Evolutionary conservation across 2,797 vertebrate species (phyloP).

Genomic region (Cossypha polioptera): DNA sequence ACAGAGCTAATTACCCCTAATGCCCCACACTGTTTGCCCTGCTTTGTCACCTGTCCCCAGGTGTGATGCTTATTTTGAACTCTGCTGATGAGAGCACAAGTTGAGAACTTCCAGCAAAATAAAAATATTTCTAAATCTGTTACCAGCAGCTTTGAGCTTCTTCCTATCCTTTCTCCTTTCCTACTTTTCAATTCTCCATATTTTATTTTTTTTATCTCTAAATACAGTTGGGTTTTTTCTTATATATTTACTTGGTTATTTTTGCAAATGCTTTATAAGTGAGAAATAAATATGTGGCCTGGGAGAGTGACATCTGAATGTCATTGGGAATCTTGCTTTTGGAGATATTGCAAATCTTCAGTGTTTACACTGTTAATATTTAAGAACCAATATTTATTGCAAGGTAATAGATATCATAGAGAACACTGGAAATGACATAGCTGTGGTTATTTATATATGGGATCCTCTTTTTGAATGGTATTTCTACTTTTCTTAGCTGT

Average conservation of each 20-base stretch:
- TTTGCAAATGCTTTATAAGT: not conserved
- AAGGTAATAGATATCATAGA: not conserved
- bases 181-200: not conserved
- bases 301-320: not conserved
- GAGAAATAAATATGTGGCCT: not conserved
- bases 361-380: constrained; percentile 1
- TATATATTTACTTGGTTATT: not conserved
- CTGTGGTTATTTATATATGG: not conserved
- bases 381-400: constrained; percentile 5
- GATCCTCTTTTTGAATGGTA: not conserved
- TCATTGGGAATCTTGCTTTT: not conserved
- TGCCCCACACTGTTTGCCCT: not conserved
- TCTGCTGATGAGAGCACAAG: not conserved
- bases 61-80: not conserved
- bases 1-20: not conserved
- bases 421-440: not conserved
- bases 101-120: not conserved
- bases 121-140: not conserved
- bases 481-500: not conserved
- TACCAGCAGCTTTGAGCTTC: not conserved
- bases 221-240: not conserved
- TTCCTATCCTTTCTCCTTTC: not conserved
- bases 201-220: not conserved
- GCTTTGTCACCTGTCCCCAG: not conserved
- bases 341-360: not conserved